These are phyloP conservation scores for Rhea pennata DNA, from an alignment of 2,113 vertebrate species.

Conservation along the genomic window DNA sequence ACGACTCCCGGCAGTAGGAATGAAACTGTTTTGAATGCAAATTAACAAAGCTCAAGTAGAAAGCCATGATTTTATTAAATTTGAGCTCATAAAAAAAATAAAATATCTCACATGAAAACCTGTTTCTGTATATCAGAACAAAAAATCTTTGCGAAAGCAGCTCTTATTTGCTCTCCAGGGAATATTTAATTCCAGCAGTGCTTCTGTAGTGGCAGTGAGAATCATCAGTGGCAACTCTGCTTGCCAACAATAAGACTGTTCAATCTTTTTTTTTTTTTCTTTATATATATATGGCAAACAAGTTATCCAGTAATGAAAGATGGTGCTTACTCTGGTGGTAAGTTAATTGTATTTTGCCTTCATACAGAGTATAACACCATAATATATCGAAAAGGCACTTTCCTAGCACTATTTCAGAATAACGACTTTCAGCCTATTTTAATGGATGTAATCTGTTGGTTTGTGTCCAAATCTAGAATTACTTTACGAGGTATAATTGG, in stretches of 20 bases:
- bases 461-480: not conserved
- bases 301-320: not conserved
- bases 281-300: not conserved
- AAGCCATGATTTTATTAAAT: not conserved
- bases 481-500: too few species aligned
- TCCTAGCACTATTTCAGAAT: not conserved
- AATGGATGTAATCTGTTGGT: not conserved
- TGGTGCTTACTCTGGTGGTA: rapidly evolving
- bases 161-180: not conserved
- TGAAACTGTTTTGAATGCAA: not conserved
- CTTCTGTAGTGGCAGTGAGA: not conserved
- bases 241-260: not conserved
- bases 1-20: not conserved
- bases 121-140: not conserved
- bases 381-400: not conserved
- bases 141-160: not conserved
- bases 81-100: not conserved
- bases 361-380: rapidly evolving
- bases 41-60: not conserved
- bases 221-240: not conserved
- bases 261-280: not conserved
- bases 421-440: not conserved
- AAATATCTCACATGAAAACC: not conserved
- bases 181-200: not conserved
- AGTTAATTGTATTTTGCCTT: not conserved